These are phyloP conservation scores for Aurelia coerulea DNA, from an alignment of 30 jellyfish, hydroid and myxozoan species.

Conservation along the genomic window DNA sequence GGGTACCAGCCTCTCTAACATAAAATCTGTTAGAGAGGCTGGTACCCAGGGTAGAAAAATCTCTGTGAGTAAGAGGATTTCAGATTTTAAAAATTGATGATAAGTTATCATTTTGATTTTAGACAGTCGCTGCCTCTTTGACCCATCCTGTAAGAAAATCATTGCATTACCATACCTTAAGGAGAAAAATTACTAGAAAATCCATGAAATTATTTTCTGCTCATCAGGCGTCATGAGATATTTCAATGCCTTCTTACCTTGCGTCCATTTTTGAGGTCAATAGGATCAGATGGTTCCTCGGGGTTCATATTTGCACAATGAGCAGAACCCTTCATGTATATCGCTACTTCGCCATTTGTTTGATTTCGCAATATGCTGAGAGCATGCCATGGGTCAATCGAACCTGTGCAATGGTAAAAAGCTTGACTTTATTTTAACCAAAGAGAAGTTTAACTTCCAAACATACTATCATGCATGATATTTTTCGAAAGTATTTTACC, in stretches of 20 bases:
- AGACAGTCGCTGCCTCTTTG: no score
- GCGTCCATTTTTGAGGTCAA: constrained; percentile 51
- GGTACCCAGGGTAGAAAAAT: no score
- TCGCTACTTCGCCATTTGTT: constrained; percentile 54
- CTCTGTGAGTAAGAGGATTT: no score
- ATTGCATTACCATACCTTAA: no score
- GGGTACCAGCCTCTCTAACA: no score
- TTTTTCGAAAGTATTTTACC: no score
- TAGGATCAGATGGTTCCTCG: constrained; percentile 58
- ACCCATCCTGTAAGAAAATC: no score
- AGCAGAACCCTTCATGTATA: constrained; percentile 73
- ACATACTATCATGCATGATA: no score
- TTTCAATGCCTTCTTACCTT: constrained; percentile 11
- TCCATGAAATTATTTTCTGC: not conserved
- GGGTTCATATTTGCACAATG: constrained; percentile 82
- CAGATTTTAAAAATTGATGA: no score
- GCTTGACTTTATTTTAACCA: not conserved
- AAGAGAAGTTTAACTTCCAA: not conserved
- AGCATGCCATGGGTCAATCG: constrained; percentile 85
- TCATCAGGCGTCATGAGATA: not conserved
- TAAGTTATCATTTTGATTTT: no score
- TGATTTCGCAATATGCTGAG: constrained; percentile 60
- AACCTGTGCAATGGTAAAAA: constrained; percentile 29
- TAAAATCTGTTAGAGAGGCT: no score
- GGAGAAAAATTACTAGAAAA: no score